Evolutionary conservation across 2,888 invertebrate species (phyloP).

Genomic region (Arenicola marina): DNA sequence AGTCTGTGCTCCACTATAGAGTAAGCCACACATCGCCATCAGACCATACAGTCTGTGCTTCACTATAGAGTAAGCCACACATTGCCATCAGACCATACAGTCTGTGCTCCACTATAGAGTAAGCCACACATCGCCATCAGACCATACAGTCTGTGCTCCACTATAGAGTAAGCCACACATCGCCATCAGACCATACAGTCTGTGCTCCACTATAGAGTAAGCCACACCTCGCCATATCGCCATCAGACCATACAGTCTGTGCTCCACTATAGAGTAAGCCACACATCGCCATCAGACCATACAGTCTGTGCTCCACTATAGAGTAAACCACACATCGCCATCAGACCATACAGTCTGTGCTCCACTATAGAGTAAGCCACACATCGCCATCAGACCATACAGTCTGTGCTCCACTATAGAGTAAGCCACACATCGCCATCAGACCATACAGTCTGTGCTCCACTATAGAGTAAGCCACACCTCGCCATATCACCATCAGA

Average conservation of each 20-base stretch:
- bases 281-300: slow-evolving; percentile 20
- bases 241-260: slow-evolving; percentile 22
- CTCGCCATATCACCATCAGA: slow-evolving; percentile 13
- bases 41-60: slow-evolving; percentile 24
- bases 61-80: slow-evolving; percentile 25
- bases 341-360: slow-evolving; percentile 24
- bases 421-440: slow-evolving; percentile 23
- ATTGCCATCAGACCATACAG: slow-evolving; percentile 22
- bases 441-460: slow-evolving; percentile 24
- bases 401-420: slow-evolving; percentile 23
- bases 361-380: slow-evolving; percentile 26
- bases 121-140: slow-evolving; percentile 18
- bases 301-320: slow-evolving; percentile 22
- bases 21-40: slow-evolving; percentile 23
- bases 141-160: slow-evolving; percentile 23
- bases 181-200: slow-evolving; percentile 21
- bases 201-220: slow-evolving; percentile 27
- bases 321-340: slow-evolving; percentile 23
- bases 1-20: slow-evolving; percentile 23
- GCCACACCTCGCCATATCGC: slow-evolving; percentile 13
- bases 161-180: slow-evolving; percentile 26
- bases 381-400: slow-evolving; percentile 22
- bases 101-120: slow-evolving; percentile 26
- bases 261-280: slow-evolving; percentile 27
- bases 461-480: slow-evolving; percentile 26